Evolutionary conservation across 2,797 vertebrate genomes (phyloP).

Genomic region (Aythya fuligula): DNA sequence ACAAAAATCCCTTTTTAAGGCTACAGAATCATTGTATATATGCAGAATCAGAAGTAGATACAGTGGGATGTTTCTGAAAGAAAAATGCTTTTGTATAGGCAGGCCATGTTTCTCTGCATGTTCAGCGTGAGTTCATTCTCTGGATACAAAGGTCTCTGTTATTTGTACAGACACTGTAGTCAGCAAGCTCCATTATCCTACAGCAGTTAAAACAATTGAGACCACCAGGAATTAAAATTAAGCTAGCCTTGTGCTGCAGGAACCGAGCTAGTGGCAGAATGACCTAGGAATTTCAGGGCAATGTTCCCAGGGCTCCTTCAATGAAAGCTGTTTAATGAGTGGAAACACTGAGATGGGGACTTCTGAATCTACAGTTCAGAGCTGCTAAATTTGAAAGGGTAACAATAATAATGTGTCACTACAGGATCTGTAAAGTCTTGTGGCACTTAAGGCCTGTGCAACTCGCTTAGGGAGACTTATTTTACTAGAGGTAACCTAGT

Average conservation of each 20-base stretch:
- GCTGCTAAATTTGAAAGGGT: neutral
- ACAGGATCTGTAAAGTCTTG: neutral
- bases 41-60: neutral
- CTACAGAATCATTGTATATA: neutral
- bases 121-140: neutral
- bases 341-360: neutral
- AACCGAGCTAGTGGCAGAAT: neutral
- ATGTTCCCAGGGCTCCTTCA: neutral
- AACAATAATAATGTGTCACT: neutral
- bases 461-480: neutral
- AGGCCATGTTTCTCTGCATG: fast-evolving
- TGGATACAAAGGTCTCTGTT: neutral
- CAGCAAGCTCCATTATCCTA: neutral
- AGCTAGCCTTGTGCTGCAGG: neutral
- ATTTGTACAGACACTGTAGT: neutral
- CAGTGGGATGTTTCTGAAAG: neutral
- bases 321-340: conserved; percentile 4
- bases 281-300: neutral
- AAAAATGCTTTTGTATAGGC: neutral
- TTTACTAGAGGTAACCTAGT: neutral
- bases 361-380: neutral
- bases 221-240: neutral
- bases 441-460: neutral
- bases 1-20: neutral
- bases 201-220: neutral